A percentile compares a stretch with the other conserved stretches of the same genome.
Evolutionary conservation across 2,888 invertebrate species (phyloP).

Genomic region (Erpobdella octoculata): DNA sequence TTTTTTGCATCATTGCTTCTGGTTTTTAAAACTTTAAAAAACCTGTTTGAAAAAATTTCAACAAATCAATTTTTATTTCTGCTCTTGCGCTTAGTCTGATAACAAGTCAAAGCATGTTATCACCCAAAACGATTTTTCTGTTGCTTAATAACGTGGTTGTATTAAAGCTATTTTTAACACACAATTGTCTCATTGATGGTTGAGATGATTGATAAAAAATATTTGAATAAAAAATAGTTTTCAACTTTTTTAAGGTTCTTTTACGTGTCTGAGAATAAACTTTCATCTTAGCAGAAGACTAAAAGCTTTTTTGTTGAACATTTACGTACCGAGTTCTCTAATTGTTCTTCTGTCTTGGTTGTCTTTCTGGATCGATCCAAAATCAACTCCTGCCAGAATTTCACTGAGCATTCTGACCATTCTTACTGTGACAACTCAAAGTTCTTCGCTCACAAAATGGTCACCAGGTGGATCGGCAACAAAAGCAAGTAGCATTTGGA

Average conservation of each 20-base stretch:
- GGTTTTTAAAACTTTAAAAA: too few relatives aligned
- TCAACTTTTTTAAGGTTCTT: constrained; percentile 34
- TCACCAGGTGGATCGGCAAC: constrained; percentile 30
- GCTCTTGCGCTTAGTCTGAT: too few relatives aligned
- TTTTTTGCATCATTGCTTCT: too few relatives aligned
- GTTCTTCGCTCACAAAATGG: constrained; percentile 22
- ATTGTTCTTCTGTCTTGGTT: constrained; percentile 40
- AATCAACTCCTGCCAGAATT: constrained; percentile 39
- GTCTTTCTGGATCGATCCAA: constrained; percentile 40
- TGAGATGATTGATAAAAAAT: too few relatives aligned
- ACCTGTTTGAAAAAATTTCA: too few relatives aligned
- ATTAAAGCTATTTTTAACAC: too few relatives aligned
- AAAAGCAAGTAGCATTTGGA: constrained; percentile 32
- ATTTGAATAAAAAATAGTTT: background rate
- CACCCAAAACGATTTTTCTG: too few relatives aligned
- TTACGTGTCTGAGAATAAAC: constrained; percentile 36
- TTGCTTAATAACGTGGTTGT: too few relatives aligned
- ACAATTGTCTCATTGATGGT: too few relatives aligned
- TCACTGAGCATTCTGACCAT: constrained; percentile 39
- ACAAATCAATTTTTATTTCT: too few relatives aligned
- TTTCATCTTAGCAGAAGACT: constrained; percentile 37
- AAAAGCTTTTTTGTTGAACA: constrained; percentile 37
- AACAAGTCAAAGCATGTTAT: too few relatives aligned
- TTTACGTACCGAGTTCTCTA: constrained; percentile 38
- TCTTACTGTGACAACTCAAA: constrained; percentile 37